A percentile compares a stretch with the other conserved stretches of the same genome.
phyloP scores from a whole-genome alignment of 2,113 vertebrate species.

The Embiotoca jacksoni region DNA sequence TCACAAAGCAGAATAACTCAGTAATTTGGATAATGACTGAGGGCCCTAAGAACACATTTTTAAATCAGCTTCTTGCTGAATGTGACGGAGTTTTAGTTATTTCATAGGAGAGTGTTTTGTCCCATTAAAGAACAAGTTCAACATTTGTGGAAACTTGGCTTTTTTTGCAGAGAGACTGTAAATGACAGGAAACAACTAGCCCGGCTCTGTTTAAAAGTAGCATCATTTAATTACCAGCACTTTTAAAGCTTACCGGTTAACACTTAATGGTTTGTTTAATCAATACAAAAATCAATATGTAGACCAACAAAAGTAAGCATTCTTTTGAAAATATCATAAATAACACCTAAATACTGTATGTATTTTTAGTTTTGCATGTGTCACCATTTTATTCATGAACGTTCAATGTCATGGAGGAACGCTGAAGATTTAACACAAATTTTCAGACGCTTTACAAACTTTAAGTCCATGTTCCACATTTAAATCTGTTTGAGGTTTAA shows the following conservation, averaged over 20 bases:
- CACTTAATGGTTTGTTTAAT: background rate
- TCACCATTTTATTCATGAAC: background rate
- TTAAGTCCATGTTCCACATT: constrained; percentile 5
- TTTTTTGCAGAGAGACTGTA: background rate
- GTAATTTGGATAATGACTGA: background rate
- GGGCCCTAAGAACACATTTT: background rate
- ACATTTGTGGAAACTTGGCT: background rate
- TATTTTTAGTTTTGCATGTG: background rate
- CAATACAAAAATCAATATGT: no score
- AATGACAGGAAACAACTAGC: background rate
- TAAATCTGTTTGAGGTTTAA: constrained; percentile 20
- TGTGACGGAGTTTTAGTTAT: background rate
- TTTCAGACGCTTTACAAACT: background rate
- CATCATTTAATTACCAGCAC: background rate
- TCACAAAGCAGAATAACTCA: background rate
- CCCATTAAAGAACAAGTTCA: background rate
- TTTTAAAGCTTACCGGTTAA: background rate
- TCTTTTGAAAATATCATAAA: background rate
- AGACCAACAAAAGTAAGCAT: background rate
- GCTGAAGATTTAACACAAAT: background rate
- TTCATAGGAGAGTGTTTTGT: no score
- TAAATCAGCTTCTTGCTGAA: background rate
- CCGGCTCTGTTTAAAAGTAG: background rate
- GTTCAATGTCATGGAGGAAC: background rate
- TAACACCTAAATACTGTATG: background rate